Percentiles rank a stretch among this genome's conserved stretches.
These are phyloP conservation scores for Charaxes varanes DNA, from an alignment of 1,140 invertebrate genomes.

Conservation along the genomic window DNA sequence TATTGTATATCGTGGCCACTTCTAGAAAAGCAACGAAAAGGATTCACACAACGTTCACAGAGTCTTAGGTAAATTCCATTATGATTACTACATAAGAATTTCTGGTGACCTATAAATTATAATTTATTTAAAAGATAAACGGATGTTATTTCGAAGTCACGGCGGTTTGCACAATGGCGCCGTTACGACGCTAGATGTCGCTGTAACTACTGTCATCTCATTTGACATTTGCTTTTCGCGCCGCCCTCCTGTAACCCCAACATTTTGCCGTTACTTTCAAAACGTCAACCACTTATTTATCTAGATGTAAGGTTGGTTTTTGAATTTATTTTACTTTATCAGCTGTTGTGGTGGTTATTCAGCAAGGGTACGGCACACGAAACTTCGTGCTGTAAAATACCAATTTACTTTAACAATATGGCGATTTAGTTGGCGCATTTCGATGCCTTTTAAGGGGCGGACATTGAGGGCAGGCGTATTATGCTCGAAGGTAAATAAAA, in stretches of 20 bases:
- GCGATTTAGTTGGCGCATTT: conserved; percentile 58
- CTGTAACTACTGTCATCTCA: conserved; percentile 47
- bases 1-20: no score
- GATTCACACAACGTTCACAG: no score
- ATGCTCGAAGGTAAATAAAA: conserved; percentile 42
- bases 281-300: conserved; percentile 7
- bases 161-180: conserved; percentile 22
- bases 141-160: conserved; percentile 25
- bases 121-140: conserved; percentile 8
- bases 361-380: conserved; percentile 55
- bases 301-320: conserved; percentile 26
- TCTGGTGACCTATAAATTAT: conserved; percentile 7
- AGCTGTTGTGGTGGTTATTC: conserved; percentile 24
- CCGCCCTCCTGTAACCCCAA: conserved; percentile 19
- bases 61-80: no score
- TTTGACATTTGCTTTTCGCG: conserved; percentile 50
- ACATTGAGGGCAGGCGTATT: conserved; percentile 55
- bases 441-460: conserved; percentile 53
- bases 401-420: conserved; percentile 69
- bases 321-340: conserved; percentile 12
- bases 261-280: conserved; percentile 13
- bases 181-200: conserved; percentile 42
- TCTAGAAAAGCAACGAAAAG: no score
- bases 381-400: conserved; percentile 63
- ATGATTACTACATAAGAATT: no score